Conservation (phyloP, 2,888 invertebrate genomes). For the Acrobasis suavella region DNA sequence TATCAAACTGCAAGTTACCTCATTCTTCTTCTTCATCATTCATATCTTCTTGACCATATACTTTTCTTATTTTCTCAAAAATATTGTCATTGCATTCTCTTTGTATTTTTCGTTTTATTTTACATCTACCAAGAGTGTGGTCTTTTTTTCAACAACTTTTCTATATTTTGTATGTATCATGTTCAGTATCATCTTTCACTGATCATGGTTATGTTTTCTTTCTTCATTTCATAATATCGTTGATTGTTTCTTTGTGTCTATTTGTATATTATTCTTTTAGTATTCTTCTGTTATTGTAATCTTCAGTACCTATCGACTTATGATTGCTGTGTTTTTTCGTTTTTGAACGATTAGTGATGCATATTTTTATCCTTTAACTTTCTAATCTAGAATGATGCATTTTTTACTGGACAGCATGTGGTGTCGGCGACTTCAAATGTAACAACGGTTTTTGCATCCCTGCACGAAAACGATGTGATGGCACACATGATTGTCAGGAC, state of each 20-base stretch:
- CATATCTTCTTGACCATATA: background rate
- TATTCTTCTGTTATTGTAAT: background rate
- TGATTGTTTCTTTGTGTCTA: background rate
- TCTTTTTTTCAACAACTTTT: background rate
- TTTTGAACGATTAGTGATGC: background rate
- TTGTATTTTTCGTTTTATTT: background rate
- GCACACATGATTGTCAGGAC: slow-evolving; percentile 81
- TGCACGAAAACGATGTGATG: slow-evolving; percentile 78
- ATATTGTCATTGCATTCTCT: background rate
- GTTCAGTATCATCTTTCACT: too few relatives aligned
- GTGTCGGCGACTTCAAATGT: slow-evolving; percentile 83
- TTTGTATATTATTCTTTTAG: background rate
- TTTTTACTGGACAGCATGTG: slow-evolving; percentile 82
- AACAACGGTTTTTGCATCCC: slow-evolving; percentile 84
- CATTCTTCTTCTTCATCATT: background rate
- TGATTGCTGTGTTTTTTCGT: background rate
- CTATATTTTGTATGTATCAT: background rate
- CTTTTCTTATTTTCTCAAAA: background rate
- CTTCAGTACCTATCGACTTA: background rate
- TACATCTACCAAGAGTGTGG: background rate
- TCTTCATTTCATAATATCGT: background rate
- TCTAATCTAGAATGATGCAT: slow-evolving; percentile 34
- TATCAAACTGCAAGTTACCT: background rate
- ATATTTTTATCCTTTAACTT: background rate
- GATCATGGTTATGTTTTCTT: background rate